Base-by-base conservation (phyloP, 2,797 vertebrate genomes). In the Enteromius viviparus region DNA sequence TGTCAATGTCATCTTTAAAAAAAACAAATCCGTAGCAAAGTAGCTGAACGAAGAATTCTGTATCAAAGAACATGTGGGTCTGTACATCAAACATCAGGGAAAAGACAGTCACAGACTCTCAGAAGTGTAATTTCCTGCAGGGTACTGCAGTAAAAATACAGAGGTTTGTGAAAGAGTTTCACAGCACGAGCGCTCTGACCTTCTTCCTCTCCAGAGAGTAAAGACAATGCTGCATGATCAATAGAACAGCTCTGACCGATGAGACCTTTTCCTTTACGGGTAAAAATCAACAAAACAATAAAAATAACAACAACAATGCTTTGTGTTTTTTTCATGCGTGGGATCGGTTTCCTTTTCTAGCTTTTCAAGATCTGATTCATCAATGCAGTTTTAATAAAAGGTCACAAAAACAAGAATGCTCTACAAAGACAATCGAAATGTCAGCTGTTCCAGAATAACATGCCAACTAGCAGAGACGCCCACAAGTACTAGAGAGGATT, bases 41-140 rank as follows among this genome's bases (percentile, higher is more conserved):
- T 42, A 12, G 12, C 14, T n/a, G 37, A 76, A 74, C n/a, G 10
- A 49, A 53, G 2, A 5, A 32, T 23, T 17, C 6, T 2, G 26
- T 34, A n/a, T 15, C n/a, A 42, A 0, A 3, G 2, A 4, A 60
- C 15, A 32, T 14, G 6, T 2, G 23, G 21, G 2, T 14, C 10
- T 0, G 32, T 26, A 17, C 15, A 4, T 37, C 37, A 49, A 21
- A 66, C 40, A 40, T 37, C 15, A 34, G 19, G 47, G 47, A 29
- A 60, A 40, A 69, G 34, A 78, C 58, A 42, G 65, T 69, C n/a
- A 65, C 69, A 82, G 69, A 51, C 79, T 81, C 60, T 84, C 19
- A 77, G 32, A 84, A 37, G 80, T 29, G 72, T 70, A 75, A 78
- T 65, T 84, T 82, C 85, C 83, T 85, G 83, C 64, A 58, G 45